phyloP scores from a whole-genome alignment of 2,888 invertebrate species.

The Lepetodrilus schrolli region DNA sequence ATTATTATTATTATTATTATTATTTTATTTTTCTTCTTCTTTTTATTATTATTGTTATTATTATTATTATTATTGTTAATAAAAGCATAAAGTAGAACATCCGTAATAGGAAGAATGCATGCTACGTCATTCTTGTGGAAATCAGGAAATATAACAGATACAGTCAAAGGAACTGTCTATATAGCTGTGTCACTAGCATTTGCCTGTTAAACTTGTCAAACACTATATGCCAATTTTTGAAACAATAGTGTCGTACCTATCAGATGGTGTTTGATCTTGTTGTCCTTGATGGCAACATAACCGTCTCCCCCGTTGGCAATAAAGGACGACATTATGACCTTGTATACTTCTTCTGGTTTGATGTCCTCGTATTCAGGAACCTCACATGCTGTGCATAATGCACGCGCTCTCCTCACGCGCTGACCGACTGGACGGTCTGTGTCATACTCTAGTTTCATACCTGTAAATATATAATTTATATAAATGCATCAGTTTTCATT shows the following conservation, averaged over 20 bases:
- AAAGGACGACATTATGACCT: conserved; percentile 81
- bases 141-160: neutral
- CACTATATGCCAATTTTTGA: no score
- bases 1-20: neutral
- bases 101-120: neutral
- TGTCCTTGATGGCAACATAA: conserved; percentile 67
- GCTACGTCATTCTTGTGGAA: neutral
- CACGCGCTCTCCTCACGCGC: conserved; percentile 81
- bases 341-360: conserved; percentile 79
- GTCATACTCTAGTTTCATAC: conserved; percentile 83
- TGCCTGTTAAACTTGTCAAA: no score
- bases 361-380: conserved; percentile 80
- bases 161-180: no score
- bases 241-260: conserved; percentile 45
- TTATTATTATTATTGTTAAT: neutral
- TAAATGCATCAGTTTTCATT: no score
- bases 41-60: no score
- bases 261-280: conserved; percentile 40
- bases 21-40: no score
- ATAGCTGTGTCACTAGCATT: neutral
- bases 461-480: no score
- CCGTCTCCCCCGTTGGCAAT: conserved; percentile 86
- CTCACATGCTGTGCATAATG: conserved; percentile 83
- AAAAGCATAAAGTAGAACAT: no score
- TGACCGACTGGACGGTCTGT: conserved; percentile 79